phyloP scores from a whole-genome alignment of 2,797 vertebrate genomes.

The Cuniculus paca region DNA sequence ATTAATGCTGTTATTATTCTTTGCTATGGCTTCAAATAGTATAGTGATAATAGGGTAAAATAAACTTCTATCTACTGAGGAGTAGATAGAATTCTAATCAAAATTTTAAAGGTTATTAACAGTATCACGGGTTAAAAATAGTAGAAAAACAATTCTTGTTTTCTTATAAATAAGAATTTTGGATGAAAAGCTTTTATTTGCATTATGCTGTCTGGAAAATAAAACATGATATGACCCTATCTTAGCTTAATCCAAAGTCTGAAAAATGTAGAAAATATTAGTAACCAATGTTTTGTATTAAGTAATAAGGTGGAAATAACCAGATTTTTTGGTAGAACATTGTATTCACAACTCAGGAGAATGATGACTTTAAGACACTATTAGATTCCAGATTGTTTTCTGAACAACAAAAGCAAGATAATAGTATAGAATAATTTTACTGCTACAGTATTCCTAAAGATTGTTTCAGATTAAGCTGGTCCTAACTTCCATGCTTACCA shows the following conservation, averaged over 20 bases:
- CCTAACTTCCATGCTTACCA: background rate
- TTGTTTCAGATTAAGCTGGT: background rate
- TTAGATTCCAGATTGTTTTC: background rate
- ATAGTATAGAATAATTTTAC: background rate
- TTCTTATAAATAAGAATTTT: background rate
- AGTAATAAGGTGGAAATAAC: background rate
- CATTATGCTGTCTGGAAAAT: background rate
- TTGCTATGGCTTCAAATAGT: background rate
- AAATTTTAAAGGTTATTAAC: background rate
- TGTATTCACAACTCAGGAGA: background rate
- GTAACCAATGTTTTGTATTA: background rate
- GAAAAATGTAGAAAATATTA: background rate
- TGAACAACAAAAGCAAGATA: background rate
- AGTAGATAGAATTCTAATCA: background rate
- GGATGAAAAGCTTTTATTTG: background rate
- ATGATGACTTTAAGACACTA: background rate
- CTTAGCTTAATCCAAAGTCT: background rate
- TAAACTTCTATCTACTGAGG: background rate
- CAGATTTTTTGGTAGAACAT: background rate
- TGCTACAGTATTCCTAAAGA: background rate
- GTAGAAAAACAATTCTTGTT: background rate
- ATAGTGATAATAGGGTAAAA: background rate
- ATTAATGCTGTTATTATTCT: no score
- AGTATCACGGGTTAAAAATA: background rate
- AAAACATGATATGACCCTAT: background rate